Conservation (phyloP, 2,888 invertebrate species). For the Aphidius colemani region DNA sequence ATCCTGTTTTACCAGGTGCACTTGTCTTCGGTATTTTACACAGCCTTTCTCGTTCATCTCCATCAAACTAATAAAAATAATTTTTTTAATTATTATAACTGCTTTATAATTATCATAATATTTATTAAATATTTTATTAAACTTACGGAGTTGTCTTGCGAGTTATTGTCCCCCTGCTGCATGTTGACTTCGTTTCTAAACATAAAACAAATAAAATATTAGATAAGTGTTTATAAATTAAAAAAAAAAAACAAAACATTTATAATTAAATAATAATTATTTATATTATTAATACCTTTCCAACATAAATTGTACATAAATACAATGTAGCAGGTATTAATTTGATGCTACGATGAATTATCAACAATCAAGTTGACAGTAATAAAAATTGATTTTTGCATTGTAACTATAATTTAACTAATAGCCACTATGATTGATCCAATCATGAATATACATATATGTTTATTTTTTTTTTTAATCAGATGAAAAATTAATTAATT, state of each 20-base stretch:
- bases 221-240: not conserved
- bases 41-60: conserved; percentile 60
- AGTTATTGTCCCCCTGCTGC: conserved; percentile 67
- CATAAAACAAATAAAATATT: conserved; percentile 34
- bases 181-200: conserved; percentile 63
- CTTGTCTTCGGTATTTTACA: conserved; percentile 59
- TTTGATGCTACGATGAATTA: conserved; percentile 57
- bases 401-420: conserved; percentile 42
- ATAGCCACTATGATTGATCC: no score
- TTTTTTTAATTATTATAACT: not conserved
- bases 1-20: conserved; percentile 53
- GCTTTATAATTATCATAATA: not conserved
- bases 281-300: conserved; percentile 47
- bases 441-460: no score
- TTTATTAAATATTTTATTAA: conserved; percentile 14
- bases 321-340: conserved; percentile 59
- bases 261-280: not conserved
- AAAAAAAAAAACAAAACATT: not conserved
- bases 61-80: conserved; percentile 50
- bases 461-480: no score
- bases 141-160: conserved; percentile 66
- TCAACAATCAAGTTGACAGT: conserved; percentile 56
- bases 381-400: conserved; percentile 52
- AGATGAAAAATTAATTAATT: no score
- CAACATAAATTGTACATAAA: conserved; percentile 60